Evolutionary conservation across 2,888 invertebrate species (phyloP), one percentile per base, ranked within the genome.

Genomic region (Hirtodrosophila alboralis): DNA sequence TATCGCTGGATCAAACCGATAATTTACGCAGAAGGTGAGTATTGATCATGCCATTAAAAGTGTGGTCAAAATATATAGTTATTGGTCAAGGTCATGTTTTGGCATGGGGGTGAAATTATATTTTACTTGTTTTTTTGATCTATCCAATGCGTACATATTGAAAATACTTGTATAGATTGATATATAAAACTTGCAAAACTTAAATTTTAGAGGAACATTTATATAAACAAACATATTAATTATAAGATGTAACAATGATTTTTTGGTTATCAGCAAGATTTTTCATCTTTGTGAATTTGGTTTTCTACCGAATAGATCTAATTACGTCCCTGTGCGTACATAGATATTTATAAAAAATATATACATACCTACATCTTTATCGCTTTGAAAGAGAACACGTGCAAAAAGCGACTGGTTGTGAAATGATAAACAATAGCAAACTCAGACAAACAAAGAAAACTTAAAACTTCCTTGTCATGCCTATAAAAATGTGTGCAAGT

Each of bases 21-120:
- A 90, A 90, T 47, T 80, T 90, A 53, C 79, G 86, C 34, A 85
- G 84, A 64, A 90, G 90, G 89, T 90, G 59, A 85, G 85, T 61
- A 51, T 45, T 36, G 18, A 66, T 37, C 33, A 36, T 34, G n/a
- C 6, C 4, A 7, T 13, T n/a, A 16, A 8, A 10, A 40, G 14
- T 28, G 14, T 28, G 23, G 9, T 12, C 10, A 7, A 14, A 26
- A 33, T 33, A 18, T 18, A 5, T 18, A 30, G 14, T 40, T 52
- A 52, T 48, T 64, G 43, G 8, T 9, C 36, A 68, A 73, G 61
- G 68, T 73, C 54, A 67, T 38, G 49, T 37, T n/a, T 18, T 7
- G 5, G 3, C 14, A 23, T 3, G 21, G 12, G 16, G 37, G 18
- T 23, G 26, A 10, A 48, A 3, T 41, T 47, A n/a, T 2, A 12